Evolutionary conservation across 2,888 invertebrate genomes (phyloP), one percentile per base, ranked within the genome.

Genomic region (Synanthedon myopaeformis): DNA sequence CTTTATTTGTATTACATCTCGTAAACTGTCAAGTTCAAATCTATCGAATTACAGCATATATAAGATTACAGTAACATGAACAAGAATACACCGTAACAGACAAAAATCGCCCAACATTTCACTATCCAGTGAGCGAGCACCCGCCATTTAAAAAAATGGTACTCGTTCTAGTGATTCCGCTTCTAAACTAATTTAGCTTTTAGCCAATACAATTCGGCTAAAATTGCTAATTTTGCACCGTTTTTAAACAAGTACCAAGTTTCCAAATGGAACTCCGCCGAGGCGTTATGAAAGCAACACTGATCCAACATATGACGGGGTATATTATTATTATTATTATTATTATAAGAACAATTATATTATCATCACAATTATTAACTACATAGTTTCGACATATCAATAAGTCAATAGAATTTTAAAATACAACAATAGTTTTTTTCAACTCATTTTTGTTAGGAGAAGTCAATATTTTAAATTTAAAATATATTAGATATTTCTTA

Each of bases 61-160:
- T 81, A 82, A 82, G 79, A 83, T 82, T 85, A 87, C 80, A 84
- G 79, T 85, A 85, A 86, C 84, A 82, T 83, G 84, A 85, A 87
- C 84, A 83, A 84, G 82, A 82, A 64, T 76, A 79, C 75, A 79
- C 72, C 65, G 67, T 78, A 78, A 79, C 76, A 76, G 71, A 79
- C 73, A 64, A 8, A 45, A 17, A 66, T 64, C 63, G 72, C 70
- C 74, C 74, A 73, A 72, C 75, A 70, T 45, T 45, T 45, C 11
- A 45, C 45, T 45, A 45, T 35, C 10, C 35, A 35, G 35, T 35
- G 35, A 35, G 35, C 35, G 35, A 35, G 35, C 35, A 35, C 28
- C 49, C 12, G 19, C 50, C 17, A 50, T 13, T n/a, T 13, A 19
- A 50, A 50, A 23, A 12, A 35, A 35, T 35, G 35, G 35, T 35